Base-by-base conservation (phyloP, 2,888 invertebrate genomes). In the Drosophila stalkeri region DNA sequence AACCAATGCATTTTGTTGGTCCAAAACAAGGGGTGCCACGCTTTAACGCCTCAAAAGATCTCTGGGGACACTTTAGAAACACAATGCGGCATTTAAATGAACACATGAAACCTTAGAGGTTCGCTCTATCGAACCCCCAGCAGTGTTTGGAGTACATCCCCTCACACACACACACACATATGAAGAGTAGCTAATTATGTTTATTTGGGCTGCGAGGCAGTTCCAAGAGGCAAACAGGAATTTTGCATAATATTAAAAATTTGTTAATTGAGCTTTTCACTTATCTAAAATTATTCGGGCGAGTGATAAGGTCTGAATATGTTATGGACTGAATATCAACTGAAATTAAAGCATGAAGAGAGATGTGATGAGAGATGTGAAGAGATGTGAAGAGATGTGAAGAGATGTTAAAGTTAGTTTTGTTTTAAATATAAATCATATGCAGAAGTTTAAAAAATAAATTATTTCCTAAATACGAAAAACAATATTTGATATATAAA, bases 31-130 rank as follows among this genome's bases (percentile, higher is more conserved):
- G 90, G 90, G 90, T 91, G 92, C 90, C 87, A 92, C 90, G 92
- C 92, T 92, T 92, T 91, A 91, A 91, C 92, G 92, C 92, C 92
- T 91, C 82, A 82, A 79, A 80, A 88, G 88, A 90, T 90, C 91
- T 86, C 89, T 75, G 75, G 90, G 90, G 89, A 92, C 89, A 90
- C 76, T 91, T 91, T 91, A 80, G 79, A 61, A 83, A 73, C 74
- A 88, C 88, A 88, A 86, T 89, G 81, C 65, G 81, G 86, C 86
- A 82, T 89, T 89, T 89, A 86, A 86, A 87, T 87, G 89, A 88
- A 87, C 80, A 81, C 68, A 70, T 60, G 60, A 60, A 72, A 70
- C 79, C 79, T 86, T 70, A 71, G 72, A 85, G 89, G 52, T 78
- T 73, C 70, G 70, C 64, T 76, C 44, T 27, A n/a, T 41, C 56